phyloP scores from a whole-genome alignment of 1,140 invertebrate genomes.

The Theocolax elegans region DNA sequence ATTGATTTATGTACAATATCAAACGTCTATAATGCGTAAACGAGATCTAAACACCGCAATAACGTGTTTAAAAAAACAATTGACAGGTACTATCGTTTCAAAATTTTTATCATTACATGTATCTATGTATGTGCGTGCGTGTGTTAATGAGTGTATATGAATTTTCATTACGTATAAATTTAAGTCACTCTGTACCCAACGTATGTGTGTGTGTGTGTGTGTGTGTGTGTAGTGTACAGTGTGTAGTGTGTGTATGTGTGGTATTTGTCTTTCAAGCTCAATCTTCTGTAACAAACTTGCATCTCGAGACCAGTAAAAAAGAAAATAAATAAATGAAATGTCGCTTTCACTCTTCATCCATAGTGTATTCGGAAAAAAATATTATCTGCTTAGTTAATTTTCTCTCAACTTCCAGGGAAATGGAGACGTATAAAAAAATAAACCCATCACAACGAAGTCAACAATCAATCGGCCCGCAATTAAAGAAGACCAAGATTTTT shows the following conservation, averaged over 20 bases:
- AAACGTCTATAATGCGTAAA: slow-evolving; percentile 9
- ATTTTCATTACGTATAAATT: not conserved
- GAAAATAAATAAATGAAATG: not conserved
- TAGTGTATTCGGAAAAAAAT: not conserved
- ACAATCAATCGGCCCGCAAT: slow-evolving; percentile 12
- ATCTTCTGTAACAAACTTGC: not conserved
- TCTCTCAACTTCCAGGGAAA: not conserved
- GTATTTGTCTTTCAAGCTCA: not conserved
- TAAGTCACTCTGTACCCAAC: not conserved
- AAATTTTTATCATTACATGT: not conserved
- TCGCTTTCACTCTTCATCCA: not conserved
- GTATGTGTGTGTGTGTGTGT: not conserved
- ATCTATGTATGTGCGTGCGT: not conserved
- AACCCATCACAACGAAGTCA: slow-evolving; percentile 5
- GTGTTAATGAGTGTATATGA: not conserved
- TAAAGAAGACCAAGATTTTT: slow-evolving; percentile 21
- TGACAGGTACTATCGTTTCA: slow-evolving; percentile 7
- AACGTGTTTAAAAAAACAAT: not conserved
- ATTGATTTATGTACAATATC: slow-evolving; percentile 34
- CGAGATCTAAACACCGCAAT: slow-evolving; percentile 2
- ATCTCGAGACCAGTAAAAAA: not conserved
- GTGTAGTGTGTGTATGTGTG: not conserved
- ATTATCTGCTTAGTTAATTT: not conserved
- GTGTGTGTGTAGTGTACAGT: not conserved
- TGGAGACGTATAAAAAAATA: not conserved